Evolutionary conservation across 2,797 vertebrate genomes (phyloP).

Genomic region (Gephyroberyx darwinii): DNA sequence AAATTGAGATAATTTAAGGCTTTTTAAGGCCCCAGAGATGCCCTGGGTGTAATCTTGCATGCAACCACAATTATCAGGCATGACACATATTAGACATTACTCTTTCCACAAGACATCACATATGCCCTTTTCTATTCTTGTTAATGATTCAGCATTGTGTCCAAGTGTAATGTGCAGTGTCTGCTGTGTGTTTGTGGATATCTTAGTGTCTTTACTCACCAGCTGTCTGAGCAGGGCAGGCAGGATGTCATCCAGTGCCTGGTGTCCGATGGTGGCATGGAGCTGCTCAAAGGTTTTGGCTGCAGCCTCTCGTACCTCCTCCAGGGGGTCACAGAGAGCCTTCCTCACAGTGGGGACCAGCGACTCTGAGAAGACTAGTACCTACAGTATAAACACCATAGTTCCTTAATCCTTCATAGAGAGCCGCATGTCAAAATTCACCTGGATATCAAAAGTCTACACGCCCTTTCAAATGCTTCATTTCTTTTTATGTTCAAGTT

Average conservation of each 20-base stretch:
- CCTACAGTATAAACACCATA: conserved; percentile 74
- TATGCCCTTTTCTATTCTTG: neutral
- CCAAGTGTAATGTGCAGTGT: neutral
- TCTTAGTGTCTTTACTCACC: conserved; percentile 76
- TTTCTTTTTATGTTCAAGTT: too few species aligned
- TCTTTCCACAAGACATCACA: too few species aligned
- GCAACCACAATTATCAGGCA: neutral
- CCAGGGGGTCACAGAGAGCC: conserved; percentile 95
- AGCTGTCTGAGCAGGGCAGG: conserved; percentile 93
- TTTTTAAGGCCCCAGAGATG: too few species aligned
- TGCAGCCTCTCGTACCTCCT: conserved; percentile 95
- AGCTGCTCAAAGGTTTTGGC: conserved; percentile 99
- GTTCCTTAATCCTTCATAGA: neutral
- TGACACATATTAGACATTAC: neutral
- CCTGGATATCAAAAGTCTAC: neutral
- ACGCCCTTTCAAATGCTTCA: too few species aligned
- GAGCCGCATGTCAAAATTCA: neutral
- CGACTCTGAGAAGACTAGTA: conserved; percentile 96
- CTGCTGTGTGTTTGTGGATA: neutral
- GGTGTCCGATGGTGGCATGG: conserved; percentile 96
- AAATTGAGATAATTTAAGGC: too few species aligned
- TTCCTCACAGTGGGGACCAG: conserved; percentile 96
- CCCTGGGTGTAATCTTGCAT: neutral
- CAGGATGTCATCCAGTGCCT: conserved; percentile 97
- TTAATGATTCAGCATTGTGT: neutral